These are phyloP conservation scores for Bubalus kerabau DNA, from an alignment of 2,113 vertebrate genomes.

Conservation along the genomic window DNA sequence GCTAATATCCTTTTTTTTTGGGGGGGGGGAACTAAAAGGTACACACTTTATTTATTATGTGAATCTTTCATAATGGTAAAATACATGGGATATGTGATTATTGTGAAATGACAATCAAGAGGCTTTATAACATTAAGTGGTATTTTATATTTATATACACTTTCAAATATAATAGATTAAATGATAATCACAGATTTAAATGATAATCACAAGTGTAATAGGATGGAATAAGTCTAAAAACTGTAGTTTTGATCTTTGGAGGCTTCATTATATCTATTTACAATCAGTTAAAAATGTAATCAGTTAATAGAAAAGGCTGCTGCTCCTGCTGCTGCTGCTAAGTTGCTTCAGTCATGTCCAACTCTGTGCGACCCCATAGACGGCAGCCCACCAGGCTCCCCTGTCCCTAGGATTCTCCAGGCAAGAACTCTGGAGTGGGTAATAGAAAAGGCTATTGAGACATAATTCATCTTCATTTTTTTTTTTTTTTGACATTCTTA, in stretches of 20 bases:
- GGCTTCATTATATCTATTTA: background rate
- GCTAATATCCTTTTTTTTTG: background rate
- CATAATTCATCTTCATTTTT: background rate
- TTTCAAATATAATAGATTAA: conserved; percentile 43
- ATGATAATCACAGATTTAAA: conserved; percentile 7
- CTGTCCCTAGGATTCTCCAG: no score
- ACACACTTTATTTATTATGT: background rate
- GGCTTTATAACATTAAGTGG: background rate
- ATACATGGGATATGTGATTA: background rate
- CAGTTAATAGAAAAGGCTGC: background rate
- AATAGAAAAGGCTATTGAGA: background rate
- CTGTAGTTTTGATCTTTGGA: background rate
- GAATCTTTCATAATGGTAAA: conserved; percentile 12
- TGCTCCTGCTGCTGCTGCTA: no score
- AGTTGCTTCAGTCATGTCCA: no score
- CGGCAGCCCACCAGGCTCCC: no score
- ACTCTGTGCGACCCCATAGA: no score
- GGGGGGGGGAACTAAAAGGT: background rate
- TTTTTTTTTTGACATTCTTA: background rate
- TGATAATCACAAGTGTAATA: background rate
- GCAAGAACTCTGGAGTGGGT: background rate
- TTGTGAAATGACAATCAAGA: background rate
- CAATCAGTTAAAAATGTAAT: background rate
- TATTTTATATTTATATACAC: background rate
- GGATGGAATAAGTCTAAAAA: background rate